Evolutionary conservation across 2,113 vertebrate species (phyloP).

Genomic region (Nycticryphes semicollaris): DNA sequence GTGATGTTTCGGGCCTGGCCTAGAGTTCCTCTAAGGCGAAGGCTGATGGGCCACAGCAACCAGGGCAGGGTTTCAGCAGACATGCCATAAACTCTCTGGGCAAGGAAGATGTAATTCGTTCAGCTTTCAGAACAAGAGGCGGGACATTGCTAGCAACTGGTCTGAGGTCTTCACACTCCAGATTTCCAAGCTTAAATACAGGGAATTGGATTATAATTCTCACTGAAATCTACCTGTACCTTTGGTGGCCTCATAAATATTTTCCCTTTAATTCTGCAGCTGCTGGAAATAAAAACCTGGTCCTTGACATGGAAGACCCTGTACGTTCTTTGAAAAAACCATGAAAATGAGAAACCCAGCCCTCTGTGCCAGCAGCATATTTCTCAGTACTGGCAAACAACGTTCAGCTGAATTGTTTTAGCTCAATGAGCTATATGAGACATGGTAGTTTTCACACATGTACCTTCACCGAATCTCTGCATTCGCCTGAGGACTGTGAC

Average conservation of each 20-base stretch:
- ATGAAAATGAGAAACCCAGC: not conserved
- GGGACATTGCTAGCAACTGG: not conserved
- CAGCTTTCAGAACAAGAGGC: not conserved
- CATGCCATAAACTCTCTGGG: accelerated
- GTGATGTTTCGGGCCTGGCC: not conserved
- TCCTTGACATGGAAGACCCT: accelerated
- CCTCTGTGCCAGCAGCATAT: not conserved
- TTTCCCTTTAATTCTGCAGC: not conserved
- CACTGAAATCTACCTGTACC: not conserved
- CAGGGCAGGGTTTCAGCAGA: not conserved
- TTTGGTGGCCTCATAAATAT: not conserved
- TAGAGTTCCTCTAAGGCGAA: not conserved
- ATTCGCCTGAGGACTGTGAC: accelerated
- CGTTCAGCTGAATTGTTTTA: not conserved
- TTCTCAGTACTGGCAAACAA: accelerated
- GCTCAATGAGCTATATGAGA: too few relatives aligned
- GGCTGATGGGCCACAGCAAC: not conserved
- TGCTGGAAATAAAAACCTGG: accelerated
- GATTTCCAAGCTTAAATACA: not conserved
- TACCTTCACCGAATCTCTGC: not conserved
- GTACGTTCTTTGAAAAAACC: accelerated
- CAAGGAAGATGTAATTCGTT: not conserved
- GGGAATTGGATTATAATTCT: not conserved
- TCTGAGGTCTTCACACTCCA: not conserved
- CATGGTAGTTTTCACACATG: not conserved